phyloP scores from a whole-genome alignment of 2,113 vertebrate species.

The Neolamprologus caudopunctatus region DNA sequence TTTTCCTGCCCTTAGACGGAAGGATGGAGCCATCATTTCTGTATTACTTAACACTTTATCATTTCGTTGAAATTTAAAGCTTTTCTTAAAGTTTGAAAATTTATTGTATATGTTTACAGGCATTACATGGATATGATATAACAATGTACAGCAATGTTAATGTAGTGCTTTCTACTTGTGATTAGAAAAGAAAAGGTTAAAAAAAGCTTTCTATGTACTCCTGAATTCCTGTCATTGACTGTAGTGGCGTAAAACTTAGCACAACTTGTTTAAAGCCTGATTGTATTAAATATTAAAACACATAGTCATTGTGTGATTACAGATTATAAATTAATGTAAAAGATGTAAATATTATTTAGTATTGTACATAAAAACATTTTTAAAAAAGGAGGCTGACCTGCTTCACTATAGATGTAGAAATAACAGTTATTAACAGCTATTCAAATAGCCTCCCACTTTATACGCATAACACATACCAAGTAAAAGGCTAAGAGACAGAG shows the following conservation, averaged over 20 bases:
- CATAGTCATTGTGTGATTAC: not conserved
- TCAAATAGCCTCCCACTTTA: not conserved
- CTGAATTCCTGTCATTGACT: not conserved
- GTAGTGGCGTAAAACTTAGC: not conserved
- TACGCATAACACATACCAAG: not conserved
- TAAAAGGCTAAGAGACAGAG: not conserved
- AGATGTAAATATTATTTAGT: not conserved
- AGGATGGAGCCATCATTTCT: not conserved
- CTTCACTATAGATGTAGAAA: not conserved
- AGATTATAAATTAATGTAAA: not conserved
- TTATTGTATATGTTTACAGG: not conserved
- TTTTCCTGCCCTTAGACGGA: not conserved
- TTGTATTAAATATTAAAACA: not conserved
- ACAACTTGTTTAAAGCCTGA: not conserved
- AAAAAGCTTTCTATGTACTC: not conserved
- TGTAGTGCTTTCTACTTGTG: not conserved
- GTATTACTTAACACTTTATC: not conserved
- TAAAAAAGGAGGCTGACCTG: not conserved
- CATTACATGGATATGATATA: not conserved
- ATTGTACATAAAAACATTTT: fast-evolving
- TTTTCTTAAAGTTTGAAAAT: not conserved
- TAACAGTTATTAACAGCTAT: not conserved
- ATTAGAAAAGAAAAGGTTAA: not conserved
- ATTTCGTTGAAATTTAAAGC: not conserved
- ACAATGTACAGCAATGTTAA: not conserved